Conservation (phyloP, 2,888 invertebrate species). For the Meta bourneti region DNA sequence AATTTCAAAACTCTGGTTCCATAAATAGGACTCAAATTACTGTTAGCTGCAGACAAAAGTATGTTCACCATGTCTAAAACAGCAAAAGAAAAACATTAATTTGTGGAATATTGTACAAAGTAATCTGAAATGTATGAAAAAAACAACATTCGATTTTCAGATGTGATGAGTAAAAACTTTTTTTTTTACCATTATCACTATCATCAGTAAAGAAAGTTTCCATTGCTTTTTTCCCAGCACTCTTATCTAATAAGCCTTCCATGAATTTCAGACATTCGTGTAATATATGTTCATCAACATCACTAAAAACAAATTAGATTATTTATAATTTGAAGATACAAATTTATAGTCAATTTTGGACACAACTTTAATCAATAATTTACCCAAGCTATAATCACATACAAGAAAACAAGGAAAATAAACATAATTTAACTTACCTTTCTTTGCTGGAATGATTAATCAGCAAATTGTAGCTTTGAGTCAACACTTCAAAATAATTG, state of each 20-base stretch:
- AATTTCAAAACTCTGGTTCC: slow-evolving; percentile 86
- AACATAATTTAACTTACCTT: slow-evolving; percentile 79
- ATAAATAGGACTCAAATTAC: slow-evolving; percentile 77
- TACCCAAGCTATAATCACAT: neutral
- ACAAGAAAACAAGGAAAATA: neutral
- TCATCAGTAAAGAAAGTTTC: slow-evolving; percentile 87
- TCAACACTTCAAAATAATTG: slow-evolving; percentile 85
- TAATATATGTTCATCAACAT: slow-evolving; percentile 85
- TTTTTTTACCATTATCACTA: slow-evolving; percentile 78
- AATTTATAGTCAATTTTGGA: neutral
- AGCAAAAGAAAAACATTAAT: neutral
- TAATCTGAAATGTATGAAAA: neutral
- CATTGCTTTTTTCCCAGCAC: slow-evolving; percentile 90
- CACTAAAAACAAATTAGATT: slow-evolving; percentile 79
- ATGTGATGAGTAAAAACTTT: neutral
- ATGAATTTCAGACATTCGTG: slow-evolving; percentile 90
- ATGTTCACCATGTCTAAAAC: slow-evolving; percentile 87
- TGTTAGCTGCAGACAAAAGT: slow-evolving; percentile 88
- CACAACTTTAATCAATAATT: neutral
- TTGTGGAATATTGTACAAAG: neutral
- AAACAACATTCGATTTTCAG: neutral
- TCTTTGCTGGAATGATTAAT: slow-evolving; percentile 83
- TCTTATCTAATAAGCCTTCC: slow-evolving; percentile 91
- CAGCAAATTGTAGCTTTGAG: slow-evolving; percentile 86
- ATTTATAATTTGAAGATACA: neutral